phyloP scores from a whole-genome alignment of 2,888 invertebrate species.

The Sympetrum striolatum region DNA sequence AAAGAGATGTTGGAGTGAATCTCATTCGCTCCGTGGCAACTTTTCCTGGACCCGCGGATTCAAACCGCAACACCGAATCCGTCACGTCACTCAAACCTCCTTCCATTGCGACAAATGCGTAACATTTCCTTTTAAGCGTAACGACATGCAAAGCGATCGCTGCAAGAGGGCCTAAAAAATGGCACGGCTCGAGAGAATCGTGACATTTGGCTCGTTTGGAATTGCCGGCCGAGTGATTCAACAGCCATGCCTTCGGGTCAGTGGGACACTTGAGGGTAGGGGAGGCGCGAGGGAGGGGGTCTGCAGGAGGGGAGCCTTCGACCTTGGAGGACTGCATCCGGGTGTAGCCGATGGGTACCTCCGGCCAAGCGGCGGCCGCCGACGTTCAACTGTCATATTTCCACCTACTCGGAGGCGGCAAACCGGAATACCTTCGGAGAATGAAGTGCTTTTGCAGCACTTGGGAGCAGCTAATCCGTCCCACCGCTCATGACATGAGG shows the following conservation, averaged over 20 bases:
- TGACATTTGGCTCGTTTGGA: background rate
- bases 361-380: background rate
- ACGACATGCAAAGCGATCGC: too few species aligned
- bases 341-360: background rate
- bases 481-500: too few species aligned
- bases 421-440: background rate
- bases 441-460: background rate
- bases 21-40: too few species aligned
- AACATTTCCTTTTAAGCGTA: too few species aligned
- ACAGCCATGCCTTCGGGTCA: background rate
- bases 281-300: background rate
- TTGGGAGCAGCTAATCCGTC: background rate
- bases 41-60: too few species aligned
- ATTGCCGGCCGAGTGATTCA: background rate
- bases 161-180: too few species aligned
- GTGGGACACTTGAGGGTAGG: background rate
- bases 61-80: too few species aligned
- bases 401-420: background rate
- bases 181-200: background rate
- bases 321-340: background rate
- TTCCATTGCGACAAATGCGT: too few species aligned
- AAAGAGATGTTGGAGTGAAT: too few species aligned
- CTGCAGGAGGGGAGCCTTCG: background rate
- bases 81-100: too few species aligned
- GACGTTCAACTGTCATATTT: background rate